Evolutionary conservation across 2,797 vertebrate genomes (phyloP).

Genomic region (Acanthurus tractus): DNA sequence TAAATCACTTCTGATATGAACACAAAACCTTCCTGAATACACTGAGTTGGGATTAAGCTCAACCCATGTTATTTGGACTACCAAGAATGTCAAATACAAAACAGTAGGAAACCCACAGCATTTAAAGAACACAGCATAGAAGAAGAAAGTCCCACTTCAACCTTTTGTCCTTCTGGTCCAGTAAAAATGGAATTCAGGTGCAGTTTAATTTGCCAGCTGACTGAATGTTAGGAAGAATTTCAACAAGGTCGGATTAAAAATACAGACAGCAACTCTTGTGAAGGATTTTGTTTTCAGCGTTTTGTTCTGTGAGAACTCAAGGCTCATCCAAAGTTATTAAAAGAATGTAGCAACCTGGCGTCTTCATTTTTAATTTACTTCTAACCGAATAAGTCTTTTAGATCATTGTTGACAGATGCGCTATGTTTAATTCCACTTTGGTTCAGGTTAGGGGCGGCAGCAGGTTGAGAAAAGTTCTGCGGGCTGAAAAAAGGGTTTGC

Average conservation of each 20-base stretch:
- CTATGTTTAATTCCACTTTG: constrained; percentile 89
- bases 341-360: constrained; percentile 44
- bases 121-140: constrained; percentile 71
- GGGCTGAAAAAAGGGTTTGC: constrained; percentile 98
- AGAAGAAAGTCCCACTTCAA: constrained; percentile 48
- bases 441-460: constrained; percentile 75
- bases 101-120: constrained; percentile 79
- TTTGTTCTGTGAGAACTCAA: constrained; percentile 53
- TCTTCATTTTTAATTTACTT: not conserved
- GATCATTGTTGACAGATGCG: constrained; percentile 93
- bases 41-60: constrained; percentile 45
- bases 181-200: constrained; percentile 64
- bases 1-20: constrained; percentile 39
- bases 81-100: constrained; percentile 74
- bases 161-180: constrained; percentile 49
- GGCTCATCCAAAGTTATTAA: constrained; percentile 41
- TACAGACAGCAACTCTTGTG: constrained; percentile 50
- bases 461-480: constrained; percentile 93
- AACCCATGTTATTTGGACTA: constrained; percentile 41
- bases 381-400: constrained; percentile 98
- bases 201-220: constrained; percentile 51
- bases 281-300: constrained; percentile 53
- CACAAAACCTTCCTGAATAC: constrained; percentile 55
- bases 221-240: constrained; percentile 39
- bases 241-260: constrained; percentile 62